Evolutionary conservation across 1,140 invertebrate genomes (phyloP), one percentile per base, ranked within the genome.

Genomic region (Ericerus pela): DNA sequence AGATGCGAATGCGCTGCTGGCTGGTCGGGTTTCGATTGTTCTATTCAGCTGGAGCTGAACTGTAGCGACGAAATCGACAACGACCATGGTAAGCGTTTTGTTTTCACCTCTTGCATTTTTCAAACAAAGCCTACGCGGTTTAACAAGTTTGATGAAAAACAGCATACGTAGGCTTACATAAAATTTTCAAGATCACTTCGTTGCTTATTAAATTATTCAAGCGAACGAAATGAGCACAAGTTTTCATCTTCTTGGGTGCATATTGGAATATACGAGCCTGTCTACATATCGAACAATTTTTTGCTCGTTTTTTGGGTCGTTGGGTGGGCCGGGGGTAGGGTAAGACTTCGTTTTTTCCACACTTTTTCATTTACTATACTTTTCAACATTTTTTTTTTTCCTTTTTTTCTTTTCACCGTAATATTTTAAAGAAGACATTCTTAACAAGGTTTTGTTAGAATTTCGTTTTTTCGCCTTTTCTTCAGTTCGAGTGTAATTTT

Each of bases 31-130:
- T 75, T 77, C 14, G 84, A 89, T 68, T 95, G 89, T 66, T 94
- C 88, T 64, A 85, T 93, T 63, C 79, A 84, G 43, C 74, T 94
- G 41, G 91, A 95, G 72, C 85, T 90, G 68, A 83, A 85, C 59
- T 99, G 96, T 73, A 83, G 81, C 63, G 94, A 99, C 72, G 84
- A 86, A 64, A 76, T 85, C 57, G 96, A 99, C 69, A 97, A 99
- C 71, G 95, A 99, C 73, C 79, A 87, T 73, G 94, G 94, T 97
- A 76, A 73, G 73, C 67, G 10, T 56, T 43, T 38, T 29, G 4
- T 47, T 47, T 24, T 24, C 41, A 47, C 26, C 26, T 47, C 22
- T 24, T 47, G 26, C 41, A 24, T 24, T 18, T 47, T 47, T 24
- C 22, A 47, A 24, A n/a, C n/a, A n/a, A n/a, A n/a, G n/a, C n/a